Conservation (phyloP, 2,797 vertebrate species). For the Cygnus olor region DNA sequence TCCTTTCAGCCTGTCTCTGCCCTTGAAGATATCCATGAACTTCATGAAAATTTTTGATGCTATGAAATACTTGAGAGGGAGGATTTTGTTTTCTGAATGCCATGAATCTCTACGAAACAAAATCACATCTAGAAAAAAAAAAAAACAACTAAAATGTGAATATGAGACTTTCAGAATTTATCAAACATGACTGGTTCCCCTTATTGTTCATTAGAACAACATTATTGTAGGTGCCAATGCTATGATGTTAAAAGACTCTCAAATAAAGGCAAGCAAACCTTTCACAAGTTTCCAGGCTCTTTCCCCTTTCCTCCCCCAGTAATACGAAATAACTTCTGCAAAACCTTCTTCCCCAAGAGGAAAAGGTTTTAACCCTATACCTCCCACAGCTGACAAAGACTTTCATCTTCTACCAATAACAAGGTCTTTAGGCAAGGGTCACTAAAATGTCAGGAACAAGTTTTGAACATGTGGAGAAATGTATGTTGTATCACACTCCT, state of each 20-base stretch:
- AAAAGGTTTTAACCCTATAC: conserved; percentile 1
- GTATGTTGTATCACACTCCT: background rate
- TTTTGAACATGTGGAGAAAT: background rate
- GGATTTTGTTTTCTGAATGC: background rate
- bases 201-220: background rate
- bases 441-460: background rate
- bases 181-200: background rate
- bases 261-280: background rate
- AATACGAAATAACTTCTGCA: conserved; percentile 12
- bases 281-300: background rate
- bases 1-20: background rate
- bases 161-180: background rate
- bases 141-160: background rate
- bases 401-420: background rate
- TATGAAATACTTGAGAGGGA: background rate
- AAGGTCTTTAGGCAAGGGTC: background rate
- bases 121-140: background rate
- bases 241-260: background rate
- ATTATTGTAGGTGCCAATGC: background rate
- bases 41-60: background rate
- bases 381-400: background rate
- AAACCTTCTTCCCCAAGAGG: background rate
- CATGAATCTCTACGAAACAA: background rate
- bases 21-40: background rate
- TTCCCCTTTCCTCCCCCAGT: background rate